Evolutionary conservation across 2,888 invertebrate species (phyloP).

Genomic region (Pristionchus arcanus): DNA sequence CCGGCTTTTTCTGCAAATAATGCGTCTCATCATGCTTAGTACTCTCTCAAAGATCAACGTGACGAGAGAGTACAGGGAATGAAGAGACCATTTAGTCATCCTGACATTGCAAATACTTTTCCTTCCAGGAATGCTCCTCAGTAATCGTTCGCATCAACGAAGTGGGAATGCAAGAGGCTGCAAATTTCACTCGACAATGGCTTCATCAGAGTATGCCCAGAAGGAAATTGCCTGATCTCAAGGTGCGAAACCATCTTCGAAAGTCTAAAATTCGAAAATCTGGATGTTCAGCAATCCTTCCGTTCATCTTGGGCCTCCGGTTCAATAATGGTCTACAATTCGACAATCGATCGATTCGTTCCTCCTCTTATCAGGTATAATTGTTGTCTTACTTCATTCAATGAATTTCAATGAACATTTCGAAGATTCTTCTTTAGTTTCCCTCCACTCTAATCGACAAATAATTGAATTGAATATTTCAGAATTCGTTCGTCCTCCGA

Average conservation of each 20-base stretch:
- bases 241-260: slow-evolving; percentile 56
- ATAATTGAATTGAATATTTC: background rate
- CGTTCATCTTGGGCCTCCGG: slow-evolving; percentile 73
- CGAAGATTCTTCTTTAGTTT: too few relatives aligned
- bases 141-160: slow-evolving; percentile 69
- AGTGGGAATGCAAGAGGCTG: slow-evolving; percentile 73
- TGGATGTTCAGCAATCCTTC: slow-evolving; percentile 64
- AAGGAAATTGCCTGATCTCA: slow-evolving; percentile 70
- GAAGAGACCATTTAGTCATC: too few relatives aligned
- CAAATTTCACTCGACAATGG: slow-evolving; percentile 76
- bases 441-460: too few relatives aligned
- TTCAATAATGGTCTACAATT: slow-evolving; percentile 69
- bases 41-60: too few relatives aligned
- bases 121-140: background rate
- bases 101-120: too few relatives aligned
- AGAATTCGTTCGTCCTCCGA: slow-evolving; percentile 74
- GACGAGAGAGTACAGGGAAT: too few relatives aligned
- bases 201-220: slow-evolving; percentile 72
- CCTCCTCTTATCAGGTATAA: slow-evolving; percentile 68
- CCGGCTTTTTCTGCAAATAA: too few relatives aligned
- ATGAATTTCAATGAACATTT: background rate
- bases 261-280: background rate
- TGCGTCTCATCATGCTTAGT: too few relatives aligned
- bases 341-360: slow-evolving; percentile 61
- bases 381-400: background rate